Evolutionary conservation across 2,797 vertebrate genomes (phyloP), one percentile per base, ranked within the genome.

Genomic region (Pseudocheirus occidentalis): DNA sequence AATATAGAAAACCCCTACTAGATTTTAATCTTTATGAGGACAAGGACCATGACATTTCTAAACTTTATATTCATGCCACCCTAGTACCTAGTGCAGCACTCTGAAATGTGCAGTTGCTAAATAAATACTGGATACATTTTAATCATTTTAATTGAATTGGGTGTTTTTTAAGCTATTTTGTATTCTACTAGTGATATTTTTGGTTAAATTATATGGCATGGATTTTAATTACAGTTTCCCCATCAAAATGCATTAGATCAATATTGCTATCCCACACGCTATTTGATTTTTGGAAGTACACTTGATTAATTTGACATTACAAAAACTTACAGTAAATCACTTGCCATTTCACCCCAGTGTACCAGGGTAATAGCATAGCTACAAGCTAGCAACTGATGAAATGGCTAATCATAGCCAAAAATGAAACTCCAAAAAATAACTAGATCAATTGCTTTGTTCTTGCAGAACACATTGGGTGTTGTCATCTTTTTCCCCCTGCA

Each of bases 201-300:
- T 55, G 52, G 90, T 53, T 52, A 31, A 34, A 90, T 90, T 90
- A 55, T 21, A 52, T 54, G 29, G 18, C 52, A 90, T 55, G 31
- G 34, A 90, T 90, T 90, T 90, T 90, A 90, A 90, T 90, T 90
- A 90, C 90, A 90, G 90, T 54, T 90, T 81, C 90, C 52, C 90
- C 90, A 90, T 31, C 28, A 90, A 28, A 90, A 53, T 21, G 52
- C 50, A 55, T 53, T 90, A 54, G 90, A 90, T 55, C 90, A 54
- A 55, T 55, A 54, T 52, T 90, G 52, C 90, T 54, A 21, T 90
- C 54, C 90, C 28, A 55, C 90, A 52, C 34, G 29, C 90, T 90
- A 90, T 54, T 90, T 53, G 90, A 54, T 90, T 90, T 81, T 90
- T 52, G 21, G 90, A 53, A 90, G 90, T 90, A 52, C 52, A 14